Evolutionary conservation across 2,888 invertebrate species (phyloP).

Genomic region (Oasisia sp.): DNA sequence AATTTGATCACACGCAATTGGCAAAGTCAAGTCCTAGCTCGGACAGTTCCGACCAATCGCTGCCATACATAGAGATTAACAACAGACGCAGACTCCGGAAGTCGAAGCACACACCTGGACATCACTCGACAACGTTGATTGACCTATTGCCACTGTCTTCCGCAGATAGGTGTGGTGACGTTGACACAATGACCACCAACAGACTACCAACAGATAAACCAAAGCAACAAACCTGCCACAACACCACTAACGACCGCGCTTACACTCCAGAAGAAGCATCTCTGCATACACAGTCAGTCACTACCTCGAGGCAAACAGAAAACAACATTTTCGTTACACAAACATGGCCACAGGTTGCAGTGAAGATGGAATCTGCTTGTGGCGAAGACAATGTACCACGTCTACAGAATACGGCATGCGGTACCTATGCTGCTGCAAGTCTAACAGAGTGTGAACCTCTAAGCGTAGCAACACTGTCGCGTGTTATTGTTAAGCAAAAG

Average conservation of each 20-base stretch:
- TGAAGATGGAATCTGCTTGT: background rate
- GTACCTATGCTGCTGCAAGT: background rate
- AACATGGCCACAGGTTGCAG: background rate
- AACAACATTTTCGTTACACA: background rate
- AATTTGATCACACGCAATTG: background rate
- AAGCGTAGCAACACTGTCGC: background rate
- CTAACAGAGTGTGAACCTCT: background rate
- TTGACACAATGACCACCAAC: background rate
- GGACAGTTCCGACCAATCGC: background rate
- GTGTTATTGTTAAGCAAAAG: background rate
- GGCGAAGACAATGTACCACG: background rate
- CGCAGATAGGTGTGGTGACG: no score
- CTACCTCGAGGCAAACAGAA: background rate
- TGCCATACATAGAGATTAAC: background rate
- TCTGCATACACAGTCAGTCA: background rate
- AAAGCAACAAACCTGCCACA: background rate
- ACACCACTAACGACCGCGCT: background rate
- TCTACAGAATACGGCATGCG: background rate
- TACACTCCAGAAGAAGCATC: background rate
- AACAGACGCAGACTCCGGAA: background rate
- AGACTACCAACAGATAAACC: background rate
- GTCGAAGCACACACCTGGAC: background rate
- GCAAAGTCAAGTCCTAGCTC: background rate
- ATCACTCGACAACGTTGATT: background rate
- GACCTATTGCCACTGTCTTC: no score